phyloP scores from a whole-genome alignment of 2,113 vertebrate species.

The Forbesichthys agassizii region DNA sequence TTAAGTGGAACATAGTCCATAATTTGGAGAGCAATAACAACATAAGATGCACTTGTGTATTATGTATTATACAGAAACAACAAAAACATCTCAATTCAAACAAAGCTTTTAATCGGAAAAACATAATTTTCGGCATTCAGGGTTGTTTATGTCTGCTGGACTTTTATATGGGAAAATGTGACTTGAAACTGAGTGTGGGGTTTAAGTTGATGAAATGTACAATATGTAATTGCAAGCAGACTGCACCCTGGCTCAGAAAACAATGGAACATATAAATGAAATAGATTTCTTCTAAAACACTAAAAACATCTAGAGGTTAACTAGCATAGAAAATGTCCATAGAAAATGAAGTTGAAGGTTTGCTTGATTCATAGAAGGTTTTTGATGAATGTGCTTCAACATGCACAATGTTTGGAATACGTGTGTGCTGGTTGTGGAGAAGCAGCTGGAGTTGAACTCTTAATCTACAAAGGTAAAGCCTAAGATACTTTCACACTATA shows the following conservation, averaged over 20 bases:
- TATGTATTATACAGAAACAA: too few species aligned
- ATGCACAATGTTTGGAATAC: constrained; percentile 34
- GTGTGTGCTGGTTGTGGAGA: background rate
- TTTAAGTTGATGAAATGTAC: constrained; percentile 40
- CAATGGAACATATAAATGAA: constrained; percentile 13
- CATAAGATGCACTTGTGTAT: too few species aligned
- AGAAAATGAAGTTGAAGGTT: constrained; percentile 31
- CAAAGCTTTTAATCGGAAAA: too few species aligned
- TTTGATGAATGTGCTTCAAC: constrained; percentile 42
- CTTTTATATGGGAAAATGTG: constrained; percentile 49
- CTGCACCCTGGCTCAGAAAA: constrained; percentile 12
- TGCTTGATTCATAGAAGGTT: constrained; percentile 4
- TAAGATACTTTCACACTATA: constrained; percentile 17
- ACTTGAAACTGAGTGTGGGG: constrained; percentile 33
- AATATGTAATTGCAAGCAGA: constrained; percentile 45
- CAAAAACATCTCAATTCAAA: too few species aligned
- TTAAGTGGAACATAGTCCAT: too few species aligned
- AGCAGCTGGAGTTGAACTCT: constrained; percentile 11
- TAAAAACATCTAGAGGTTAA: background rate
- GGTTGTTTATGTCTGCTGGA: constrained; percentile 4
- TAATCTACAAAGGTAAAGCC: constrained; percentile 26
- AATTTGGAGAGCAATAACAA: too few species aligned
- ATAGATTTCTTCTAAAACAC: constrained; percentile 19
- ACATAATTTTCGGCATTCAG: too few species aligned
- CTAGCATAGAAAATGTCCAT: constrained; percentile 25